Evolutionary conservation across 2,888 invertebrate genomes (phyloP).

Genomic region (Leptura quadrifasciata): DNA sequence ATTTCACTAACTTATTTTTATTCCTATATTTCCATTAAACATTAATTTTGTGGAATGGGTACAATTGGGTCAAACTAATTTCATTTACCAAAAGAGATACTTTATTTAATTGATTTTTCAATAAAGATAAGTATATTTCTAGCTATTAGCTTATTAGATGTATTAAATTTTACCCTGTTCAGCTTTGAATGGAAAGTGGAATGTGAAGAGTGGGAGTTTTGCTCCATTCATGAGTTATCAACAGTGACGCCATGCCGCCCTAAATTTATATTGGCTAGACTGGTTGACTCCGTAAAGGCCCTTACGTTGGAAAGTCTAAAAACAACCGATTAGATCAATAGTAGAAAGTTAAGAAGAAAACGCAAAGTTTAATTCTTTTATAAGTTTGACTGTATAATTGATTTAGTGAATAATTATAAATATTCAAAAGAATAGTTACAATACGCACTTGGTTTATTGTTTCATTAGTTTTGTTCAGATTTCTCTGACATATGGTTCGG

Average conservation of each 20-base stretch:
- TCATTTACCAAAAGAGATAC: too few species aligned
- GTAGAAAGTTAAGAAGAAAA: constrained; percentile 1
- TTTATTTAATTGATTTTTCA: too few species aligned
- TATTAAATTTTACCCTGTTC: neutral
- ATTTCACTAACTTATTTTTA: too few species aligned
- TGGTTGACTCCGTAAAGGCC: neutral
- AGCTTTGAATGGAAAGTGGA: neutral
- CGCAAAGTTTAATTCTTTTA: neutral
- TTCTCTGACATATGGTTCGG: too few species aligned
- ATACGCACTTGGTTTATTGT: too few species aligned
- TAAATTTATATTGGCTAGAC: constrained; percentile 3
- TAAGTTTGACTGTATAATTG: too few species aligned
- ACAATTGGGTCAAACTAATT: neutral
- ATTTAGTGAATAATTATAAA: too few species aligned
- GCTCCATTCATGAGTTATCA: neutral
- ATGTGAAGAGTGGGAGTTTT: neutral
- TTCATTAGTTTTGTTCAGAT: too few species aligned
- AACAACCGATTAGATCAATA: neutral
- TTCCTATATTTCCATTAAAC: too few species aligned
- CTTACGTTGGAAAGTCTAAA: neutral
- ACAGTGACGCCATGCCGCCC: neutral
- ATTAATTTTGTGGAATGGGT: neutral
- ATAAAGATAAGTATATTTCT: too few species aligned
- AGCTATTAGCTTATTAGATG: neutral
- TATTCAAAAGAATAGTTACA: too few species aligned